Evolutionary conservation across 2,797 vertebrate species (phyloP).

Genomic region (Sebastes oblongus): DNA sequence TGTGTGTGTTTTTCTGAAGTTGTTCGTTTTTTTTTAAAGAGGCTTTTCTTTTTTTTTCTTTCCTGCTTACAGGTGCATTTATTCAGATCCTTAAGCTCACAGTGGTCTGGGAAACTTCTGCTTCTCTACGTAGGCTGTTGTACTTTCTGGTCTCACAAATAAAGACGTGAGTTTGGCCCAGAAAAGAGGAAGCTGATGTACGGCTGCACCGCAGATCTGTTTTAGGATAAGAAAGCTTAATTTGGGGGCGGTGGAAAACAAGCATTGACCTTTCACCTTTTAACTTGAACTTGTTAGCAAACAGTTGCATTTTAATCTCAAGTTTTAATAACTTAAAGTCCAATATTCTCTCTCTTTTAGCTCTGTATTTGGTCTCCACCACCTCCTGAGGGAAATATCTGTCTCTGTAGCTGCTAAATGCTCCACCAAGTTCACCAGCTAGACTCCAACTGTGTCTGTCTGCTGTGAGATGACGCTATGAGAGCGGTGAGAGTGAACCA

Average conservation of each 20-base stretch:
- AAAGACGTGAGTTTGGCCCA: not conserved
- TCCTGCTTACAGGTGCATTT: constrained; percentile 21
- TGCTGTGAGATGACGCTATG: too few relatives aligned
- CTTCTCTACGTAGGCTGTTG: not conserved
- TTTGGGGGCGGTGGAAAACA: not conserved
- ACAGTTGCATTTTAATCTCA: too few relatives aligned
- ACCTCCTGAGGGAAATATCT: too few relatives aligned
- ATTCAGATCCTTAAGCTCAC: constrained; percentile 5
- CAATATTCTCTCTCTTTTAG: too few relatives aligned
- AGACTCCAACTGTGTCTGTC: too few relatives aligned
- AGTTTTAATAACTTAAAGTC: too few relatives aligned
- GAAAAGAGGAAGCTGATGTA: not conserved
- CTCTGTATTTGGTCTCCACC: too few relatives aligned
- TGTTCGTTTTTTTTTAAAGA: constrained; percentile 6
- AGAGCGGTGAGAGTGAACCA: too few relatives aligned
- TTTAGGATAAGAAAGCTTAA: not conserved
- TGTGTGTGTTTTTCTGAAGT: constrained; percentile 17
- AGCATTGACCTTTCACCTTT: not conserved
- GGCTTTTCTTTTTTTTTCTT: not conserved
- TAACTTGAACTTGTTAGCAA: not conserved
- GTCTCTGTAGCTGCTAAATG: too few relatives aligned
- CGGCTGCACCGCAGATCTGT: not conserved
- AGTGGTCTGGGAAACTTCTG: constrained; percentile 25
- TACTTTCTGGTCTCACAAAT: not conserved
- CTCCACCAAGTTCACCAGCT: too few relatives aligned